These are phyloP conservation scores for Apaloderma vittatum DNA, from an alignment of 2,113 vertebrate genomes.

Conservation along the genomic window DNA sequence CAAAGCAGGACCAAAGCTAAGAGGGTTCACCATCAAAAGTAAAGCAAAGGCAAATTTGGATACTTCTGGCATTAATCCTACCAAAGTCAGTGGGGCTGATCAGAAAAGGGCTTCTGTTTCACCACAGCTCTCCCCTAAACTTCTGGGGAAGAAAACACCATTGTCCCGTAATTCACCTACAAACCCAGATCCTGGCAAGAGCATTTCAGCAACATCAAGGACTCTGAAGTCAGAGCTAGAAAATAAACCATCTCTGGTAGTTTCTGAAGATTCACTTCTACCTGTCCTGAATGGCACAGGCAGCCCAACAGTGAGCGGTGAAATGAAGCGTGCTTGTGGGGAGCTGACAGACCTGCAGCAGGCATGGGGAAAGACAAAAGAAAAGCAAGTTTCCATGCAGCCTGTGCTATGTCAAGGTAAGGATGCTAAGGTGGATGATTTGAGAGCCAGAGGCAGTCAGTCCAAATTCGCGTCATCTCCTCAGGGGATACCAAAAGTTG, in stretches of 20 bases:
- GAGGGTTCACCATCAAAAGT: constrained; percentile 83
- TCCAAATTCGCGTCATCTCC: constrained; percentile 32
- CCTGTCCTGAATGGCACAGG: background rate
- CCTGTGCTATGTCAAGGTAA: background rate
- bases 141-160: constrained; percentile 60
- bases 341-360: background rate
- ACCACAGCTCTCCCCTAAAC: constrained; percentile 74
- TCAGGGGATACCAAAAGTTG: constrained; percentile 16
- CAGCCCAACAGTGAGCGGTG: background rate
- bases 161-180: constrained; percentile 48
- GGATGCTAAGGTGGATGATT: background rate
- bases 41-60: constrained; percentile 76
- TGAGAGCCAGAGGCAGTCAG: background rate
- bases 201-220: background rate
- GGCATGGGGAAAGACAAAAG: background rate
- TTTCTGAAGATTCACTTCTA: background rate
- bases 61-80: background rate
- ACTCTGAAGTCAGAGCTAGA: constrained; percentile 61
- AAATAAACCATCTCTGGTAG: background rate
- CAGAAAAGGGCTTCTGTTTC: constrained; percentile 73
- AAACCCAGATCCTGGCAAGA: constrained; percentile 50
- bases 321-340: background rate
- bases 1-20: constrained; percentile 80
- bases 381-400: background rate
- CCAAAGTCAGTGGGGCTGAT: constrained; percentile 62